These are phyloP conservation scores for Apostichopus japonicus DNA, from an alignment of 35 echinoderm and acorn worm species.

Conservation along the genomic window DNA sequence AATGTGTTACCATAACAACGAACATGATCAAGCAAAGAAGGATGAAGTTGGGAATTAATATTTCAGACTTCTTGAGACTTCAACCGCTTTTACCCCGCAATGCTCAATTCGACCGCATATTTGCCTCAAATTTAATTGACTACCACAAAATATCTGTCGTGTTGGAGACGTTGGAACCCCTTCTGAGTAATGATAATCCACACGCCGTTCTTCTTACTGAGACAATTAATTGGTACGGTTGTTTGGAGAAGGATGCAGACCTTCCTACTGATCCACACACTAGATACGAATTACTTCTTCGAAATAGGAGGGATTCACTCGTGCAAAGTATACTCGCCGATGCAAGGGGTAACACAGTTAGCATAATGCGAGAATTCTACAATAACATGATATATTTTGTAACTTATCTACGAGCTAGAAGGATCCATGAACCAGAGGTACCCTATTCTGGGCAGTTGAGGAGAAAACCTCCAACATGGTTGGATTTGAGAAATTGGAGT, in stretches of 20 bases:
- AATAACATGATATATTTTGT: slow-evolving; percentile 32
- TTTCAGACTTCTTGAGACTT: background rate
- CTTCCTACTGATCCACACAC: background rate
- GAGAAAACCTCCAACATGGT: background rate
- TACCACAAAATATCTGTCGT: background rate
- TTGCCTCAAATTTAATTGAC: slow-evolving; percentile 26
- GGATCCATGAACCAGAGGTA: background rate
- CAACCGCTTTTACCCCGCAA: background rate
- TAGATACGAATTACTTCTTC: background rate
- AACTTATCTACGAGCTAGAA: background rate
- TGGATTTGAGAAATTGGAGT: background rate
- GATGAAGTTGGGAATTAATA: background rate
- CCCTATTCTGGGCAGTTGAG: background rate
- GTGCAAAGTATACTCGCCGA: background rate
- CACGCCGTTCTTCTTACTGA: background rate
- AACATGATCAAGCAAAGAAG: slow-evolving; percentile 1
- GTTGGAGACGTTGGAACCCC: background rate
- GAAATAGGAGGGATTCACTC: background rate
- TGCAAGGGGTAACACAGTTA: too few species aligned
- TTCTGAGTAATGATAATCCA: background rate
- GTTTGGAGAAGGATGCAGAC: background rate
- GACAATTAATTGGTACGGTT: background rate
- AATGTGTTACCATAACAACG: background rate
- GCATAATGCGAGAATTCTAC: background rate
- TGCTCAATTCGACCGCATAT: slow-evolving; percentile 34